Conservation (phyloP, 2,888 invertebrate genomes). For the Catocala nupta region DNA sequence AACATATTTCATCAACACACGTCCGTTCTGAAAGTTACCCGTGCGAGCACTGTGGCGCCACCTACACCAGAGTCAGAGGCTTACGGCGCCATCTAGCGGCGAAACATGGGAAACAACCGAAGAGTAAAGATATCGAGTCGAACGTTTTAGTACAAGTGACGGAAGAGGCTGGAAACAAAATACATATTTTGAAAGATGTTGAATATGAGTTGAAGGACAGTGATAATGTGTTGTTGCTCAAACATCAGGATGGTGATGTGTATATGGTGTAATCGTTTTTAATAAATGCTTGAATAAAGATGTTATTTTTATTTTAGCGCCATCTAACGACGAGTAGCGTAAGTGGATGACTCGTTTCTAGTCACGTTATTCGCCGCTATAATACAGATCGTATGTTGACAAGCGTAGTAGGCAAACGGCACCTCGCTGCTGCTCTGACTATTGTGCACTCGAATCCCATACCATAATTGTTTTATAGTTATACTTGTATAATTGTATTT, state of each 20-base stretch:
- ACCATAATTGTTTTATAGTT: too few relatives aligned
- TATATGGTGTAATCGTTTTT: slow-evolving; percentile 42
- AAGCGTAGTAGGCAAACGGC: too few relatives aligned
- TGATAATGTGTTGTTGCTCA: slow-evolving; percentile 45
- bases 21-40: slow-evolving; percentile 64
- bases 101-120: slow-evolving; percentile 62
- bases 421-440: too few relatives aligned
- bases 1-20: slow-evolving; percentile 73
- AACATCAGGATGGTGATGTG: slow-evolving; percentile 47
- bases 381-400: too few relatives aligned
- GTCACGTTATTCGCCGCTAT: slow-evolving; percentile 4
- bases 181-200: slow-evolving; percentile 37
- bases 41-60: slow-evolving; percentile 70
- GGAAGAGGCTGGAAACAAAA: slow-evolving; percentile 26
- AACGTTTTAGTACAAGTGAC: slow-evolving; percentile 31
- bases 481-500: too few relatives aligned
- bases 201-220: slow-evolving; percentile 48
- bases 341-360: slow-evolving; percentile 21
- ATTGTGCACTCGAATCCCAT: too few relatives aligned
- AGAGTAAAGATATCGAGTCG: slow-evolving; percentile 30
- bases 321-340: slow-evolving; percentile 30
- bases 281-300: background rate
- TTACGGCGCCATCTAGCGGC: slow-evolving; percentile 69
- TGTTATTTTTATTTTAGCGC: slow-evolving; percentile 10
- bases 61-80: slow-evolving; percentile 68